A percentile compares a stretch with the other conserved stretches of the same genome.
phyloP scores from a whole-genome alignment of 1,140 invertebrate genomes.

The Micrasema minimum region DNA sequence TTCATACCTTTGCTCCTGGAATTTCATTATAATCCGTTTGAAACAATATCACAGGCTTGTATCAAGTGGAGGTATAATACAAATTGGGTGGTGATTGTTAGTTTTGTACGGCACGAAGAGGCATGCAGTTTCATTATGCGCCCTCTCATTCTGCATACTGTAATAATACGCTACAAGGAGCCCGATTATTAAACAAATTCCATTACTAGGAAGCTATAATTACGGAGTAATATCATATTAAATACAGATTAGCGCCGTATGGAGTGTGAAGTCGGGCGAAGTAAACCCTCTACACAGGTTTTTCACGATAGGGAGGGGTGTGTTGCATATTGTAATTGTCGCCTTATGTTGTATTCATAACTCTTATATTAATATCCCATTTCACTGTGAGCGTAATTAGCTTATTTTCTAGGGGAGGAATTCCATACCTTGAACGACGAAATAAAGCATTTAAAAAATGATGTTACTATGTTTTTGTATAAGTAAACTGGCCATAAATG shows the following conservation, averaged over 20 bases:
- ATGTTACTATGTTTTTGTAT: no score
- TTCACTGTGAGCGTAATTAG: neutral
- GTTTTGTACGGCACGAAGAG: conserved; percentile 32
- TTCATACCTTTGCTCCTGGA: neutral
- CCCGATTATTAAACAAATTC: conserved; percentile 53
- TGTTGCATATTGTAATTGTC: neutral
- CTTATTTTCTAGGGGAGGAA: no score
- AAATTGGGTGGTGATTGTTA: conserved; percentile 17
- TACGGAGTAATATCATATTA: conserved; percentile 53
- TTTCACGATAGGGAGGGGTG: neutral
- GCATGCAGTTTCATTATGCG: conserved; percentile 48
- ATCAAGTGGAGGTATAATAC: conserved; percentile 6
- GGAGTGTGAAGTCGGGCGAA: neutral
- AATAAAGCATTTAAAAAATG: no score
- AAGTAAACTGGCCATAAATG: no score
- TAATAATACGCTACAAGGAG: conserved; percentile 38
- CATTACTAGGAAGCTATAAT: conserved; percentile 51
- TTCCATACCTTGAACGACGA: no score
- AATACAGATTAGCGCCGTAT: conserved; percentile 46
- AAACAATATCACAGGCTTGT: conserved; percentile 17
- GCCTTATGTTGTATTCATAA: neutral
- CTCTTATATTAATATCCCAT: neutral
- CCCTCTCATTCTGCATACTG: conserved; percentile 25
- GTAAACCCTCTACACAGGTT: neutral
- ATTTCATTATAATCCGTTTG: conserved; percentile 30